Conservation (phyloP, 2,888 invertebrate species). For the Yponomeuta plumbellus region DNA sequence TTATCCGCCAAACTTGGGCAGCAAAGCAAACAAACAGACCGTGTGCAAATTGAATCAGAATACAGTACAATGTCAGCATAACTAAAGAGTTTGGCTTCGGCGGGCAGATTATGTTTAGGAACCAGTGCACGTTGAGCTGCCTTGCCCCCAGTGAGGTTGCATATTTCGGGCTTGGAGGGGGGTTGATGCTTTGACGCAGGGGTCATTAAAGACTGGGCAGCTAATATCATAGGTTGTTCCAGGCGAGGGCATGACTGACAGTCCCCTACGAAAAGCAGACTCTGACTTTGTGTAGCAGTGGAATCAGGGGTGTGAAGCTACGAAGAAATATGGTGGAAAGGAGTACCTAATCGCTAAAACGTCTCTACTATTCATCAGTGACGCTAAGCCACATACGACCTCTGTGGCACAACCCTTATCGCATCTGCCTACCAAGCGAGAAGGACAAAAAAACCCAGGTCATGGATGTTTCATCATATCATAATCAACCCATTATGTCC, state of each 20-base stretch:
- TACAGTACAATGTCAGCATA: constrained; percentile 60
- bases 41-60: constrained; percentile 55
- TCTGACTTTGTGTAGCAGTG: constrained; percentile 52
- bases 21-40: constrained; percentile 43
- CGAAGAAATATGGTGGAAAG: not conserved
- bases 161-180: not conserved
- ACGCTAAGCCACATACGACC: too few relatives aligned
- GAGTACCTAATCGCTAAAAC: too few relatives aligned
- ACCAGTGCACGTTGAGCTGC: constrained; percentile 36
- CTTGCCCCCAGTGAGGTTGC: constrained; percentile 8
- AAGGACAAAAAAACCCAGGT: too few relatives aligned
- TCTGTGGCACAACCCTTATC: too few relatives aligned
- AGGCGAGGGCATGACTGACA: constrained; percentile 64
- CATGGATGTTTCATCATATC: too few relatives aligned
- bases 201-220: constrained; percentile 48
- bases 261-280: constrained; percentile 59
- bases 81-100: constrained; percentile 57
- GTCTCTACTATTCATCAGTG: too few relatives aligned
- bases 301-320: constrained; percentile 32
- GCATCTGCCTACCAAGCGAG: too few relatives aligned
- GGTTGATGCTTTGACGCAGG: constrained; percentile 18
- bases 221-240: constrained; percentile 61
- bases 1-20: constrained; percentile 19
- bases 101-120: constrained; percentile 30
- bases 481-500: too few relatives aligned